Conservation (phyloP, 2,888 invertebrate species). For the Scaptomyza cyrtandrae region DNA sequence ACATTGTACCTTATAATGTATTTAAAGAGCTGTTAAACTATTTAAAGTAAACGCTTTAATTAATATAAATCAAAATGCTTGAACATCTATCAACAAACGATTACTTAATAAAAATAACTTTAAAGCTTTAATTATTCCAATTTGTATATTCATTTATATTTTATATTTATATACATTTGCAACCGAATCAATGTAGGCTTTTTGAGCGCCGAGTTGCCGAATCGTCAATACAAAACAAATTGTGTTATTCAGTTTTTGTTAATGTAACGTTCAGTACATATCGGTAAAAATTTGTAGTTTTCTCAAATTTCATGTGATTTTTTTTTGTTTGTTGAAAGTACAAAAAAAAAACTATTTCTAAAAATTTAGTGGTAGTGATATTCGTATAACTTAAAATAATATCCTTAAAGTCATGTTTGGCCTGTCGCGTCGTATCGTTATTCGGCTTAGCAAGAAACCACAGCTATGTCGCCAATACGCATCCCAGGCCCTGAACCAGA, state of each 20-base stretch:
- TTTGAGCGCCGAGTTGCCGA: not conserved
- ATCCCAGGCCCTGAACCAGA: constrained; percentile 80
- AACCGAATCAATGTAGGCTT: constrained; percentile 24
- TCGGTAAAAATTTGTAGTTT: constrained; percentile 49
- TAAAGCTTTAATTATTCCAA: constrained; percentile 4
- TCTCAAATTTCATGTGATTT: constrained; percentile 38
- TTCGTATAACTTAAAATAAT: not conserved
- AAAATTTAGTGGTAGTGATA: constrained; percentile 19
- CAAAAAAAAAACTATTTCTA: not conserved
- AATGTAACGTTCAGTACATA: constrained; percentile 56
- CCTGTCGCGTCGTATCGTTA: constrained; percentile 52
- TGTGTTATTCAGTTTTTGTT: constrained; percentile 39
- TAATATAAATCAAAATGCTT: constrained; percentile 25
- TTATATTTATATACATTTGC: not conserved
- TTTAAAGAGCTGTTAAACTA: constrained; percentile 45
- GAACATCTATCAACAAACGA: not conserved
- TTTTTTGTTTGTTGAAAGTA: constrained; percentile 2
- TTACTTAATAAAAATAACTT: constrained; percentile 4
- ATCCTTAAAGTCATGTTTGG: constrained; percentile 56
- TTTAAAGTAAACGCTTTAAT: constrained; percentile 38
- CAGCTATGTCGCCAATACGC: constrained; percentile 61
- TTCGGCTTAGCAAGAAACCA: constrained; percentile 24
- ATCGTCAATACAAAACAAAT: no score
- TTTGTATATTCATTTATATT: not conserved
- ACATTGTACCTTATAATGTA: constrained; percentile 68